Base-by-base conservation (phyloP, 1,140 invertebrate genomes). In the Cryptotermes secundus region DNA sequence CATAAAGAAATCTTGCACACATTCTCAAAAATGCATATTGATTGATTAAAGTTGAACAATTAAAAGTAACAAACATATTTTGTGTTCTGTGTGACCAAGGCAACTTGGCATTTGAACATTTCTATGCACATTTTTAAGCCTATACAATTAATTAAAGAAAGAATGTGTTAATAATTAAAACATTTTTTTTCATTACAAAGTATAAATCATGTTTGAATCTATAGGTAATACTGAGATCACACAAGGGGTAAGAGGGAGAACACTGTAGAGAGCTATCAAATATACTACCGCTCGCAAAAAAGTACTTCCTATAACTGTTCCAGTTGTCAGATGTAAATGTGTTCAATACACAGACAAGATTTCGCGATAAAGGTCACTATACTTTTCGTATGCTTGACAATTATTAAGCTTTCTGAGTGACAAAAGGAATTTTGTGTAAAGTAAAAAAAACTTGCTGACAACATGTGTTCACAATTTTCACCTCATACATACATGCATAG, bases 191-290 rank as follows among this genome's bases (percentile, higher is more conserved):
- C 31, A 72, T 72, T 72, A 72, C 59, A 72, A 31, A 72, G 59
- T 72, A 72, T 72, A 72, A 72, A 72, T 72, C 59, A 72, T 72
- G n/a, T 72, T 72, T 31, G 26, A 72, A 72, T 72, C 59, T 31
- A 72, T 31, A 72, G n/a, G 59, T 72, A 72, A 72, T 72, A 72
- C 59, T 72, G 59, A 72, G 59, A 72, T 72, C 59, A 72, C 59
- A 72, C 59, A 72, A 72, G 59, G 59, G 59, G 59, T 26, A 31
- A 72, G 59, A n/a, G n/a, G 59, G 14, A 59, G 59, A 72, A 72
- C 59, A 72, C 59, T 72, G 31, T 72, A 72, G 59, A 72, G 59
- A 72, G 59, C 59, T 72, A 72, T 31, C 59, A 72, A 72, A 14
- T 31, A n/a, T 31, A 31, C 59, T 72, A 31, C 59, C 26, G 59